Evolutionary conservation across 2,888 invertebrate species (phyloP).

Genomic region (Lacanobia oleracea): DNA sequence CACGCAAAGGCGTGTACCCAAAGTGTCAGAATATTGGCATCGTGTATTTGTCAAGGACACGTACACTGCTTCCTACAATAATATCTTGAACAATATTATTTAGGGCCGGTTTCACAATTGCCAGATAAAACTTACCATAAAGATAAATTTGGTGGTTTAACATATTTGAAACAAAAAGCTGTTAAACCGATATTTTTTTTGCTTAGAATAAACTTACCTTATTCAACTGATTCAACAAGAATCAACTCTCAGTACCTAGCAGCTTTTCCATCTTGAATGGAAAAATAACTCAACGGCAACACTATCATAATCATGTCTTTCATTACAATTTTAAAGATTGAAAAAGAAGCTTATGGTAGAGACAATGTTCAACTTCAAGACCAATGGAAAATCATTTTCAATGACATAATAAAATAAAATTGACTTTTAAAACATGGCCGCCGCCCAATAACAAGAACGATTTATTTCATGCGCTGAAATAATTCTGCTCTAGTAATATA

Average conservation of each 20-base stretch:
- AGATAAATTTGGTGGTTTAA: too few species aligned
- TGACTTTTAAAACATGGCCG: background rate
- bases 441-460: background rate
- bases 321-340: background rate
- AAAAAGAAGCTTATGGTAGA: background rate
- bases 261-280: background rate
- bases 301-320: too few species aligned
- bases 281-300: background rate
- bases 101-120: background rate
- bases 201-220: too few species aligned
- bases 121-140: background rate
- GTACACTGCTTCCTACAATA: conserved; percentile 68
- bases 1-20: conserved; percentile 80
- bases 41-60: conserved; percentile 73
- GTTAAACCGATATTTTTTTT: too few species aligned
- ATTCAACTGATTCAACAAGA: too few species aligned
- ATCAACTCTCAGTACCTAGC: too few species aligned
- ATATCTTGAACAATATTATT: background rate
- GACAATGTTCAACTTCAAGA: background rate
- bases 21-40: conserved; percentile 83
- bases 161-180: too few species aligned
- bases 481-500: background rate
- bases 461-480: conserved; percentile 9
- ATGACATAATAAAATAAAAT: background rate
- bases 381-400: background rate